Evolutionary conservation across 2,113 vertebrate species (phyloP).

Genomic region (Rutilus rutilus): DNA sequence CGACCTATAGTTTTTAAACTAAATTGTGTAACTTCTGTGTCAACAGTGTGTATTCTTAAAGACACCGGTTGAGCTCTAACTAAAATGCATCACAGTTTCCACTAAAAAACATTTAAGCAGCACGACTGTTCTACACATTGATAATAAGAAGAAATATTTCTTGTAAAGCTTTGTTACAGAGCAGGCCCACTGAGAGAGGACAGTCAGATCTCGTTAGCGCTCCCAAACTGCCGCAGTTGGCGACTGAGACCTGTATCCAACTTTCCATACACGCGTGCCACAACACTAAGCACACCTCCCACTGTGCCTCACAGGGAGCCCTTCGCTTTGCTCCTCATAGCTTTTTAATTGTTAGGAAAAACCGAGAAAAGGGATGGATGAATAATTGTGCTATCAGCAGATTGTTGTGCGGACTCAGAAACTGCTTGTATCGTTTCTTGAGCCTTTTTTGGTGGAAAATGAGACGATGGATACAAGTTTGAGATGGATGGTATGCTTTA

Average conservation of each 20-base stretch:
- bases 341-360: slow-evolving; percentile 58
- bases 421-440: slow-evolving; percentile 1
- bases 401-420: slow-evolving; percentile 42
- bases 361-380: neutral
- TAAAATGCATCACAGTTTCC: neutral
- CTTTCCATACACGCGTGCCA: slow-evolving; percentile 44
- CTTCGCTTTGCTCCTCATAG: slow-evolving; percentile 8
- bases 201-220: slow-evolving; percentile 62
- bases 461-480: neutral
- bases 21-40: neutral
- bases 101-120: neutral
- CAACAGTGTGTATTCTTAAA: neutral
- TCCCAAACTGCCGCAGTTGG: slow-evolving; percentile 51
- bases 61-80: neutral
- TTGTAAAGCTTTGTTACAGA: slow-evolving; percentile 55
- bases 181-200: slow-evolving; percentile 57
- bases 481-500: slow-evolving; percentile 4
- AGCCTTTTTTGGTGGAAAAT: slow-evolving; percentile 39
- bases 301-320: slow-evolving; percentile 50
- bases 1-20: neutral
- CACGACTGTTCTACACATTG: neutral
- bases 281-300: slow-evolving; percentile 52
- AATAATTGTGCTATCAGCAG: slow-evolving; percentile 38
- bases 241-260: slow-evolving; percentile 32
- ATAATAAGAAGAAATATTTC: slow-evolving; percentile 32